Conservation (phyloP, 2,113 vertebrate genomes). For the Ceratotherium simum region DNA sequence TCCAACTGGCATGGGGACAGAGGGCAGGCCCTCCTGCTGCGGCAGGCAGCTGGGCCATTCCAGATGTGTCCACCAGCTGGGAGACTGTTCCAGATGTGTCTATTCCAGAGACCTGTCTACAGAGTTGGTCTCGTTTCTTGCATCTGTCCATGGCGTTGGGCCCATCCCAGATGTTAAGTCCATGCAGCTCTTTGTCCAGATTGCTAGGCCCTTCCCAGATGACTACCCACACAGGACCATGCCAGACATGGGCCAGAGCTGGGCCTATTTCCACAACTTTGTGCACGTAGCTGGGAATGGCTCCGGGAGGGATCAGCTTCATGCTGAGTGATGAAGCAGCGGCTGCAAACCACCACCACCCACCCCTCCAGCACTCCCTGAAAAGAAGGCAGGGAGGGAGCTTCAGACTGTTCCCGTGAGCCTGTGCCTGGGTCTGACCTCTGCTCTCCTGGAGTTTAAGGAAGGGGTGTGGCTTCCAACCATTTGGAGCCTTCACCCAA, state of each 20-base stretch:
- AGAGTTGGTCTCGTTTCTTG: neutral
- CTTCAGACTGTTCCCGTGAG: neutral
- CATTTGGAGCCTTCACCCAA: neutral
- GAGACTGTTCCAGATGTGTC: slow-evolving; percentile 26
- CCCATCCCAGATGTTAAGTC: neutral
- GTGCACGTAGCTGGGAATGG: neutral
- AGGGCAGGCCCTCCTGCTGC: neutral
- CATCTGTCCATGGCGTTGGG: neutral
- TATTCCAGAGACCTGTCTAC: neutral
- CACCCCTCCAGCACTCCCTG: neutral
- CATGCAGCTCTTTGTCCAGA: neutral
- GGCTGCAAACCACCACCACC: neutral
- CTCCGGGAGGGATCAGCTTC: neutral
- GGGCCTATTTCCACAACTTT: neutral
- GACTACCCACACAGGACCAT: neutral
- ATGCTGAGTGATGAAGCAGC: neutral
- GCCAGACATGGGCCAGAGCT: neutral
- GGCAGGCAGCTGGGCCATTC: neutral
- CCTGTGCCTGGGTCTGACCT: neutral
- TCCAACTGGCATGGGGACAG: neutral
- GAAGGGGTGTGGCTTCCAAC: neutral
- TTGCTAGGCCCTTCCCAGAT: neutral
- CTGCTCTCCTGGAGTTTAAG: neutral
- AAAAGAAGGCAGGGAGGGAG: neutral
- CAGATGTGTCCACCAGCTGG: neutral